A percentile compares a stretch with the other conserved stretches of the same genome.
phyloP scores from a whole-genome alignment of 2,797 vertebrate genomes.

The Acanthurus lineatus region DNA sequence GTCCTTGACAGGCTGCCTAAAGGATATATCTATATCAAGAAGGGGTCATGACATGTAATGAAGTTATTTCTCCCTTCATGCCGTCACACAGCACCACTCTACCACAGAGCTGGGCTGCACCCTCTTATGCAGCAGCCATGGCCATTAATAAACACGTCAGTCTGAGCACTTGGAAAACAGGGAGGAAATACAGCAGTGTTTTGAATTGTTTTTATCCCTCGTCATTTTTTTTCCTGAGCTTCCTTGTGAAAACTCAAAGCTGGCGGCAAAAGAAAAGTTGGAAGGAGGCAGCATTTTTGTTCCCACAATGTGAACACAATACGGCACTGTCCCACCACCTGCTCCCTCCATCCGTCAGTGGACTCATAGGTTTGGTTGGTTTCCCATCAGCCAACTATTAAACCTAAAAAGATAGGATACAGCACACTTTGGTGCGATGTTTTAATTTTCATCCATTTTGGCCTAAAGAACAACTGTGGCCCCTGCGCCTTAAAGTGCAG shows the following conservation, averaged over 20 bases:
- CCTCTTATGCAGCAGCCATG: constrained; percentile 32
- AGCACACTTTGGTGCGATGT: neutral
- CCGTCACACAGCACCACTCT: constrained; percentile 54
- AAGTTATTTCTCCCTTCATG: constrained; percentile 72
- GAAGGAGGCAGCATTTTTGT: constrained; percentile 17
- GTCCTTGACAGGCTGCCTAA: constrained; percentile 77
- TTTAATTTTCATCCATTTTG: constrained; percentile 24
- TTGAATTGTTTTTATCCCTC: constrained; percentile 19
- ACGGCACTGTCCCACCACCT: constrained; percentile 51
- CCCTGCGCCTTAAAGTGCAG: constrained; percentile 2
- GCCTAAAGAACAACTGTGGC: neutral
- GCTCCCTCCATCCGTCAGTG: constrained; percentile 63
- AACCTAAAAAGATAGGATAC: neutral
- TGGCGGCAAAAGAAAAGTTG: constrained; percentile 28
- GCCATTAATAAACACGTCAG: constrained; percentile 66
- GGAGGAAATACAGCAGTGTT: constrained; percentile 25
- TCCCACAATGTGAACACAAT: constrained; percentile 15
- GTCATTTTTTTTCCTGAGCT: constrained; percentile 39
- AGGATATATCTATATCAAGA: constrained; percentile 77
- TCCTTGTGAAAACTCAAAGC: constrained; percentile 12
- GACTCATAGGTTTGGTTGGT: constrained; percentile 12
- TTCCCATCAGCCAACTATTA: constrained; percentile 20
- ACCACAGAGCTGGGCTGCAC: constrained; percentile 26
- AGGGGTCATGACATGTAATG: constrained; percentile 75
- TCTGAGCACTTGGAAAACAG: constrained; percentile 16